A percentile compares a stretch with the other conserved stretches of the same genome.
These are phyloP conservation scores for Ornithoptera alexandrae DNA, from an alignment of 2,888 invertebrate genomes.

Conservation along the genomic window DNA sequence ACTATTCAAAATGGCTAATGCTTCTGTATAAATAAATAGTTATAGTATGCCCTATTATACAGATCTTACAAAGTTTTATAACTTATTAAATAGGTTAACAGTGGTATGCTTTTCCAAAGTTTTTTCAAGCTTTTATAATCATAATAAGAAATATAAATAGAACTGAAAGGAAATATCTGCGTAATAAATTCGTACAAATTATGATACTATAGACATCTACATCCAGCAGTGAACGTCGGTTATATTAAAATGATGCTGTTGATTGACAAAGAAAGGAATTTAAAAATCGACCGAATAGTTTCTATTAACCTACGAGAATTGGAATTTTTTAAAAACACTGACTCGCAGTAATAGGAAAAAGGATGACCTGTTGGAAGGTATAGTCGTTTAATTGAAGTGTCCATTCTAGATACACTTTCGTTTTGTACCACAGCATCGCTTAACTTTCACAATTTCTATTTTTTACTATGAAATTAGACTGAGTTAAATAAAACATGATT, in stretches of 20 bases:
- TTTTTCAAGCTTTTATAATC: too few species aligned
- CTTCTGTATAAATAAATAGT: too few species aligned
- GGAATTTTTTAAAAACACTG: slow-evolving; percentile 24
- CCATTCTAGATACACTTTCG: slow-evolving; percentile 37
- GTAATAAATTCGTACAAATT: background rate
- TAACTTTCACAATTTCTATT: slow-evolving; percentile 19
- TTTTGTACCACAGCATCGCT: slow-evolving; percentile 24
- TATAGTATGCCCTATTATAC: too few species aligned
- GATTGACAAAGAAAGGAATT: background rate
- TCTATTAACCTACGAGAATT: slow-evolving; percentile 10
- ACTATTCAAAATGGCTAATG: too few species aligned
- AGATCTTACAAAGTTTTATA: too few species aligned
- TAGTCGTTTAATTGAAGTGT: slow-evolving; percentile 45
- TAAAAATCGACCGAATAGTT: slow-evolving; percentile 6
- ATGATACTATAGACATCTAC: background rate
- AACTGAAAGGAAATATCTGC: background rate
- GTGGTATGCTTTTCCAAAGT: too few species aligned
- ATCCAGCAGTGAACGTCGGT: background rate
- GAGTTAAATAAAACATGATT: too few species aligned
- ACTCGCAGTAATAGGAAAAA: slow-evolving; percentile 38
- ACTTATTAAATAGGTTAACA: too few species aligned
- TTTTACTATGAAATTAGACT: too few species aligned
- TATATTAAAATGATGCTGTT: too few species aligned
- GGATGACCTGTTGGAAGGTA: slow-evolving; percentile 36
- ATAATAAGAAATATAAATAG: background rate